phyloP scores from a whole-genome alignment of 2,888 invertebrate genomes.

The Lymantria monacha region DNA sequence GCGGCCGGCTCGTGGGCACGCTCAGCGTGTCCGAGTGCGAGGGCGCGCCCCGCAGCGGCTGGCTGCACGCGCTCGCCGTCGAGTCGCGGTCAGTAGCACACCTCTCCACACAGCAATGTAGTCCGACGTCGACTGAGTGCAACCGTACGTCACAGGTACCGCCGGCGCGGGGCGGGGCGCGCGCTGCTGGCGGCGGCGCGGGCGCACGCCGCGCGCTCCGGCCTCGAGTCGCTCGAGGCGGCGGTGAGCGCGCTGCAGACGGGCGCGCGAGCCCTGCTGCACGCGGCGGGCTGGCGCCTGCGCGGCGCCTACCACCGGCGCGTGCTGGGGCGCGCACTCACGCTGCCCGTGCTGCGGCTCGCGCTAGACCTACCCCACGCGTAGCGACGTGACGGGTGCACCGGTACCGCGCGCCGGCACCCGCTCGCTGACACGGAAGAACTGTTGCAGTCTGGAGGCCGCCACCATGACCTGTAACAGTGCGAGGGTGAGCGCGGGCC shows the following conservation, averaged over 20 bases:
- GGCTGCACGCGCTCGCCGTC: slow-evolving; percentile 47
- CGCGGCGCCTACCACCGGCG: slow-evolving; percentile 50
- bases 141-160: slow-evolving; percentile 31
- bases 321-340: slow-evolving; percentile 47
- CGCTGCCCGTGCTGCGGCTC: slow-evolving; percentile 48
- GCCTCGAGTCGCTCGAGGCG: slow-evolving; percentile 27
- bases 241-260: slow-evolving; percentile 26
- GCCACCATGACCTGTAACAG: slow-evolving; percentile 35
- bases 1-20: slow-evolving; percentile 46
- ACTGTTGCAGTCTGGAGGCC: slow-evolving; percentile 36
- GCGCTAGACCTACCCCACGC: slow-evolving; percentile 35
- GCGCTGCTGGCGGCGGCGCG: slow-evolving; percentile 27
- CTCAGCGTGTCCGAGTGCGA: slow-evolving; percentile 44
- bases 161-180: slow-evolving; percentile 37
- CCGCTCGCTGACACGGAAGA: slow-evolving; percentile 28
- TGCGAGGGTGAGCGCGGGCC: no score
- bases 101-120: no score
- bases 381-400: slow-evolving; percentile 5
- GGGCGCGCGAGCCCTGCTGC: slow-evolving; percentile 36
- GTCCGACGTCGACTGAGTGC: no score
- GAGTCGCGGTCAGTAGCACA: background rate
- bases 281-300: slow-evolving; percentile 12
- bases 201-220: slow-evolving; percentile 19
- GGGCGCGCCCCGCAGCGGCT: slow-evolving; percentile 39
- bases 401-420: no score